Base-by-base conservation (phyloP, 2,888 invertebrate species). In the Ophion ventricosus region DNA sequence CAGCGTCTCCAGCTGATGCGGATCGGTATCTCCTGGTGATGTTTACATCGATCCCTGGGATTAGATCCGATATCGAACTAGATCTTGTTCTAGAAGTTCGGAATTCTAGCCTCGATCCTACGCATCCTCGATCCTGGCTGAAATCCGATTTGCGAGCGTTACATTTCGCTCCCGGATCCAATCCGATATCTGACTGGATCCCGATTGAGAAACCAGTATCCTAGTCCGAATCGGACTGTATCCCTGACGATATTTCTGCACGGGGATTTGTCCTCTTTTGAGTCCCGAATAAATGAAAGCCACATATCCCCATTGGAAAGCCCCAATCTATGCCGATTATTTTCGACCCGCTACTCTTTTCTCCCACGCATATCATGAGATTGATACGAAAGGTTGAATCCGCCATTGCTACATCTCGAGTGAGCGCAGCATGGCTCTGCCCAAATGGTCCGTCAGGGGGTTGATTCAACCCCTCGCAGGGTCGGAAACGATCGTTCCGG, bases 381-480 rank as follows among this genome's bases (percentile, higher is more conserved):
- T 59, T 23, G 35, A 59, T 59, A 56, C 23, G 57, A 35, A 56
- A 72, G 57, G n/a, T n/a, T 20, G 61, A n/a, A 40, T 43, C 56
- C 54, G 83, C 83, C 80, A 83, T 83, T 73, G 80, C 72, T 56
- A 11, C 17, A 61, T 66, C 70, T 20, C 61, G 69, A 61, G 26
- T n/a, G 23, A 23, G 40, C 17, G 40, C 17, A 14, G 57, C 59
- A 5, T 20, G 40, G 72, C 72, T 57, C 57, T 59, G 35, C 72
- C 72, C 57, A 59, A 72, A 72, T 49, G 43, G 29, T 74, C 20
- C n/a, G 54, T 72, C 40, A 35, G 64, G 66, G 78, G 84, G 84
- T 78, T 69, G 84, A 64, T 78, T 73, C 78, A 74, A 77, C 80
- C 83, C 75, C 77, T 70, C 76, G 67, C 10, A 17, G 54, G 67